phyloP scores from a whole-genome alignment of 2,113 vertebrate species.

The Desmodus rotundus region DNA sequence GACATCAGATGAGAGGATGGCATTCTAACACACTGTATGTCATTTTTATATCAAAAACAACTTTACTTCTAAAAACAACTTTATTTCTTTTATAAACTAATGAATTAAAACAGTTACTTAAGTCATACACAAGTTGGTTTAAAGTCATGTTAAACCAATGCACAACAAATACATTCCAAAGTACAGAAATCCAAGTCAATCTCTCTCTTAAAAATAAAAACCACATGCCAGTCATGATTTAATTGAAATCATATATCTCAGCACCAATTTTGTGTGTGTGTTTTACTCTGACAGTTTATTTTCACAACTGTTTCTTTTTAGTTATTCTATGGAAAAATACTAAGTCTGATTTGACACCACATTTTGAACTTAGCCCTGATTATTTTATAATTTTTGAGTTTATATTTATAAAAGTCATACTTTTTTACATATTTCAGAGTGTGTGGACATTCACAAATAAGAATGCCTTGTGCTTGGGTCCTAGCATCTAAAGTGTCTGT shows the following conservation, averaged over 20 bases:
- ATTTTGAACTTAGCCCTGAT: slow-evolving; percentile 8
- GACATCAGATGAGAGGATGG: background rate
- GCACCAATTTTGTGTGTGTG: background rate
- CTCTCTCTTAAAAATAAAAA: background rate
- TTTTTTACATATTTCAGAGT: slow-evolving; percentile 25
- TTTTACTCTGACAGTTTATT: slow-evolving; percentile 3
- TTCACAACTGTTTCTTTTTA: slow-evolving; percentile 49
- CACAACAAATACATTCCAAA: background rate
- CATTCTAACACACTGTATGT: background rate
- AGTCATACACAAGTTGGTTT: background rate
- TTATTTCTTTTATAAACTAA: background rate
- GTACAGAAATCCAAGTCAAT: background rate
- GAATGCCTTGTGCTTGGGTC: background rate
- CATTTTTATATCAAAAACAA: background rate
- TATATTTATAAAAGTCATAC: background rate
- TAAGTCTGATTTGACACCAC: background rate
- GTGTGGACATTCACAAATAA: slow-evolving; percentile 35
- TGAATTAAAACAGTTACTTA: background rate
- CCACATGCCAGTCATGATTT: background rate
- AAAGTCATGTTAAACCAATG: background rate
- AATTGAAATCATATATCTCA: background rate
- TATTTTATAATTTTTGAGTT: slow-evolving; percentile 22
- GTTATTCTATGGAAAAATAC: slow-evolving; percentile 22
- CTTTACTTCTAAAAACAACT: background rate
- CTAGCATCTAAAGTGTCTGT: background rate